Conservation (phyloP, 2,797 vertebrate species). For the Amphiprion clarkii region DNA sequence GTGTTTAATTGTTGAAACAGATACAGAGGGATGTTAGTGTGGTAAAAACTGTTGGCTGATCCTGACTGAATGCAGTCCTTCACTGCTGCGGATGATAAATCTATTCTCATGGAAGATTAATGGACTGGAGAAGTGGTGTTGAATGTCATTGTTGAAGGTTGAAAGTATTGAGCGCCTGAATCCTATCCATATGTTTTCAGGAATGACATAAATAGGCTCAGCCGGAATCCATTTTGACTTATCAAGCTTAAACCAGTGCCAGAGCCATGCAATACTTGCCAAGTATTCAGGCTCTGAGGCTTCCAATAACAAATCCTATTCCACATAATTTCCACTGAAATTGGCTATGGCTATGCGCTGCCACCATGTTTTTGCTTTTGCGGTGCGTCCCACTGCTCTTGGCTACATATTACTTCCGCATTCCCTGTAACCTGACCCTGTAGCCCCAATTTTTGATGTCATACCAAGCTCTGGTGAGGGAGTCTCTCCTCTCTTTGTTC, state of each 20-base stretch:
- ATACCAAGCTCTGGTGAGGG: conserved; percentile 66
- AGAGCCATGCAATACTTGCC: conserved; percentile 76
- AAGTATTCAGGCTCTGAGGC: conserved; percentile 78
- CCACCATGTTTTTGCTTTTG: conserved; percentile 73
- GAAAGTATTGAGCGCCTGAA: conserved; percentile 83
- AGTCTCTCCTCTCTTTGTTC: conserved; percentile 83
- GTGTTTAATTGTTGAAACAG: conserved; percentile 66
- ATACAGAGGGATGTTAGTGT: conserved; percentile 63
- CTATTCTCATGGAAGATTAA: conserved; percentile 85
- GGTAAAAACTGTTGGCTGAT: conserved; percentile 72
- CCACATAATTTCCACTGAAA: conserved; percentile 82
- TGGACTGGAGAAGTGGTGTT: conserved; percentile 83
- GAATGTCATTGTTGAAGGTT: conserved; percentile 87
- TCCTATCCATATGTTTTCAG: conserved; percentile 87
- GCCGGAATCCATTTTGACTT: conserved; percentile 85
- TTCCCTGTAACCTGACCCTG: conserved; percentile 72
- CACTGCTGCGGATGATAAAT: conserved; percentile 77
- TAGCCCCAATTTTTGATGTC: conserved; percentile 76
- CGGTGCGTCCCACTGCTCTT: conserved; percentile 58
- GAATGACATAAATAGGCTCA: conserved; percentile 87
- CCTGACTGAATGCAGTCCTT: conserved; percentile 73
- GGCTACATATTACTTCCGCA: conserved; percentile 68
- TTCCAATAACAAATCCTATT: conserved; percentile 83
- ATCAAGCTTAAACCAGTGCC: conserved; percentile 82
- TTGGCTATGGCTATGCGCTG: conserved; percentile 73